A percentile compares a stretch with the other conserved stretches of the same genome.
Conservation (phyloP, 2,888 invertebrate genomes). For the Diachrysia chrysitis region DNA sequence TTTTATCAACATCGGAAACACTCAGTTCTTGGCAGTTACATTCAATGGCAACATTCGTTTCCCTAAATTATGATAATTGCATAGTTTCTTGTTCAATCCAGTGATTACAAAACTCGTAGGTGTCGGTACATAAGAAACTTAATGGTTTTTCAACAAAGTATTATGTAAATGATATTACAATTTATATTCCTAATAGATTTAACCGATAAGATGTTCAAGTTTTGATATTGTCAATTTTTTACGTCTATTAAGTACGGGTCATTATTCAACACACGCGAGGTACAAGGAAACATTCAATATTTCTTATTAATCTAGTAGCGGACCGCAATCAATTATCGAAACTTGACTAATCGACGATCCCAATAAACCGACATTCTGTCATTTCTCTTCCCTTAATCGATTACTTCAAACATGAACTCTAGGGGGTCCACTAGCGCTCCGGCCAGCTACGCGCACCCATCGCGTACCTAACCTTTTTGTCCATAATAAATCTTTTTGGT, state of each 20-base stretch:
- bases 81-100: constrained; percentile 44
- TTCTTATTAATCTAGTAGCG: constrained; percentile 86
- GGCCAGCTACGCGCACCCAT: constrained; percentile 67
- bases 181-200: constrained; percentile 52
- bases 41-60: constrained; percentile 47
- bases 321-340: constrained; percentile 86
- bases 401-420: constrained; percentile 85
- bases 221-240: constrained; percentile 58
- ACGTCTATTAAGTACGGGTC: constrained; percentile 60
- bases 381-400: constrained; percentile 89
- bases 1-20: constrained; percentile 53
- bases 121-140: constrained; percentile 50
- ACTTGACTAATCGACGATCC: constrained; percentile 85
- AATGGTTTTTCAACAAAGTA: constrained; percentile 53
- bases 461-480: constrained; percentile 74
- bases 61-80: constrained; percentile 55
- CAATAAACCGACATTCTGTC: constrained; percentile 86
- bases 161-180: constrained; percentile 60
- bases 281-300: constrained; percentile 74
- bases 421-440: constrained; percentile 82
- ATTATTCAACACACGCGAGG: constrained; percentile 68
- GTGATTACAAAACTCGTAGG: constrained; percentile 52
- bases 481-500: constrained; percentile 78
- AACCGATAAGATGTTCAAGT: constrained; percentile 54
- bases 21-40: constrained; percentile 29